Evolutionary conservation across 37 sponge, comb jelly and placozoan species (phyloP).

Genomic region (Halisarca cf. caerulea): DNA sequence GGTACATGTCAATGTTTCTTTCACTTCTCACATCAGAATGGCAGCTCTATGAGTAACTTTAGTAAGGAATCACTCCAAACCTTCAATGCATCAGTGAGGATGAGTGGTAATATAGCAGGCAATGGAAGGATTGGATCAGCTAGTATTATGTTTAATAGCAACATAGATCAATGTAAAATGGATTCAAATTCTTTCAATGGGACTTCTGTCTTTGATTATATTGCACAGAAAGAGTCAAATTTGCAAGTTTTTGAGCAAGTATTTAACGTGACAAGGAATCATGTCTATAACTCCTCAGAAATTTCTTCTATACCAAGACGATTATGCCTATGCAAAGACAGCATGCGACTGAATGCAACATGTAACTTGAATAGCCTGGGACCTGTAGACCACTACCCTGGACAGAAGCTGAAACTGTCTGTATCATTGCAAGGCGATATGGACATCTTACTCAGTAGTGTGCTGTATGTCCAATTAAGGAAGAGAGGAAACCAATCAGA

Average conservation of each 20-base stretch:
- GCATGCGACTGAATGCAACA: background rate
- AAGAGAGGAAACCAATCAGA: background rate
- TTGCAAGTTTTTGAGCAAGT: background rate
- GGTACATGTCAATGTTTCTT: background rate
- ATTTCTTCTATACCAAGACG: conserved; percentile 3
- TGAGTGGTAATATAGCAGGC: background rate
- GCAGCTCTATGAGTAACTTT: background rate
- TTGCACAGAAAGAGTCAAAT: background rate
- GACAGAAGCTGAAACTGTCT: background rate
- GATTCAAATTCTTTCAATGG: too few species aligned
- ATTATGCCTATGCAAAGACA: background rate
- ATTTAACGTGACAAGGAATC: background rate
- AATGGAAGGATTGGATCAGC: background rate
- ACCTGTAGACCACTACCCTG: background rate
- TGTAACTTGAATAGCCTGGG: background rate
- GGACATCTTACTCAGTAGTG: background rate
- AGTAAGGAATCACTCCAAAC: background rate
- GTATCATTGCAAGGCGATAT: background rate
- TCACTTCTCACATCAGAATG: background rate
- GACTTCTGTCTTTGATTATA: background rate
- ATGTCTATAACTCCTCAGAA: background rate
- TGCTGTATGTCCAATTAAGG: background rate
- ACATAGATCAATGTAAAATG: conserved; percentile 22
- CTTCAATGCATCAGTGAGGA: background rate
- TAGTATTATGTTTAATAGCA: conserved; percentile 4